Conservation (phyloP, 2,797 vertebrate genomes). For the Halcyon smyrnensis region DNA sequence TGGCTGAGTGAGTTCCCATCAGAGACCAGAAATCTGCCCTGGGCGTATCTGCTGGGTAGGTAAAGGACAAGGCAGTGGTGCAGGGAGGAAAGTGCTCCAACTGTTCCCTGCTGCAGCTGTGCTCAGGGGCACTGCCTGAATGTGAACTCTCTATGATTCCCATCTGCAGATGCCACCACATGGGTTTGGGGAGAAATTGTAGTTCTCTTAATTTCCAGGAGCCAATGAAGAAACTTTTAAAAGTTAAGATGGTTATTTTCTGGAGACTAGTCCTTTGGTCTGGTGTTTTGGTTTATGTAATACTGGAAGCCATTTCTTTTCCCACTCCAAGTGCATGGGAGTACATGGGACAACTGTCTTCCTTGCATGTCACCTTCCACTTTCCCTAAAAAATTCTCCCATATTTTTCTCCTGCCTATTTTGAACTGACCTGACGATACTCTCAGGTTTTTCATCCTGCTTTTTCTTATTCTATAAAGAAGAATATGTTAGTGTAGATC, state of each 20-base stretch:
- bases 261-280: not conserved
- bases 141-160: not conserved
- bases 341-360: not conserved
- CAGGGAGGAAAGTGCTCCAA: fast-evolving
- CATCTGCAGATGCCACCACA: not conserved
- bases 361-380: not conserved
- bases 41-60: fast-evolving
- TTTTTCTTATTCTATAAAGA: not conserved
- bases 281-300: not conserved
- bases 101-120: fast-evolving
- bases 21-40: not conserved
- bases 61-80: not conserved
- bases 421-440: not conserved
- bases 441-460: not conserved
- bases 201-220: not conserved
- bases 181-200: not conserved
- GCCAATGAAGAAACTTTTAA: not conserved
- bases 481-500: not conserved
- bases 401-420: not conserved
- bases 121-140: not conserved
- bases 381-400: not conserved
- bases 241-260: not conserved
- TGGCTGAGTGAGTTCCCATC: not conserved
- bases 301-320: not conserved
- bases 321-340: fast-evolving